These are phyloP conservation scores for Brachyalestes nurse DNA, from an alignment of 2,797 vertebrate species.

Conservation along the genomic window DNA sequence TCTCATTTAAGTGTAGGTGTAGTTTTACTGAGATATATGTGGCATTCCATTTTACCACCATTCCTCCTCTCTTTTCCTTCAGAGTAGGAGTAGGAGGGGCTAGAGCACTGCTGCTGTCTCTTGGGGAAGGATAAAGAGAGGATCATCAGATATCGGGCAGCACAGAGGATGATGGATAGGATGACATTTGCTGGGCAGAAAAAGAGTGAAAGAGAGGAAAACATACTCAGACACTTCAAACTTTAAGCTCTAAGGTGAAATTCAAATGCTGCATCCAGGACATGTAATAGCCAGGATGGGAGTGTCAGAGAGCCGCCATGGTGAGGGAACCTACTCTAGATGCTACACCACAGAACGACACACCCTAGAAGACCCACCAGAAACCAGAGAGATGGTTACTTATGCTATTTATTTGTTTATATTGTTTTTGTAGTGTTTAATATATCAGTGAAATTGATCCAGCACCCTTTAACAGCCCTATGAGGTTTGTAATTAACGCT, in stretches of 20 bases:
- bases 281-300: not conserved
- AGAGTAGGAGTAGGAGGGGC: not conserved
- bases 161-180: conserved; percentile 52
- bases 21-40: too few species aligned
- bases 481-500: conserved; percentile 12
- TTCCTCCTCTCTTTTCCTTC: conserved; percentile 1
- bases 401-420: not conserved
- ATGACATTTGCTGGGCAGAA: conserved; percentile 47
- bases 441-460: not conserved
- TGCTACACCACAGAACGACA: not conserved
- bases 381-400: not conserved
- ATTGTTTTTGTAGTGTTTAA: not conserved
- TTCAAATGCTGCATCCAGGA: not conserved
- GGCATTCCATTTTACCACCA: conserved; percentile 22
- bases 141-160: conserved; percentile 56
- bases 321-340: too few species aligned
- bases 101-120: conserved; percentile 1
- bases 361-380: too few species aligned
- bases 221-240: not conserved
- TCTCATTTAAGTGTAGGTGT: too few species aligned
- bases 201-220: not conserved
- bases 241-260: not conserved
- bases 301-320: too few species aligned
- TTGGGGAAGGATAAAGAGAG: conserved; percentile 46
- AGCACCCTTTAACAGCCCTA: not conserved